These are phyloP conservation scores for Craniophora ligustri DNA, from an alignment of 2,888 invertebrate species.

Conservation along the genomic window DNA sequence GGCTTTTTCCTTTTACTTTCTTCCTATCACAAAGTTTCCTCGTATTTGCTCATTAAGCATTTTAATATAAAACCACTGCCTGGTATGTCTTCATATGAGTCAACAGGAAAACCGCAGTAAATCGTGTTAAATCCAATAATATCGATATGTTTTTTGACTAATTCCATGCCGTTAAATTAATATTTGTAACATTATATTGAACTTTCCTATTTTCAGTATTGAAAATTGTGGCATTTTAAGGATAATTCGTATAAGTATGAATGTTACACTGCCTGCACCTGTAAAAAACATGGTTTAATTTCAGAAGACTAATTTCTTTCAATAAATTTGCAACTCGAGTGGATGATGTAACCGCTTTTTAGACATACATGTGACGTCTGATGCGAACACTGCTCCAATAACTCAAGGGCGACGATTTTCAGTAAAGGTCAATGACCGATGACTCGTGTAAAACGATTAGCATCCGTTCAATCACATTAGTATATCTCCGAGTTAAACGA, in stretches of 20 bases:
- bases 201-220: too few relatives aligned
- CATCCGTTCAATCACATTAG: constrained; percentile 14
- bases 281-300: neutral
- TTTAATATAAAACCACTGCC: neutral
- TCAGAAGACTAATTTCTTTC: constrained; percentile 7
- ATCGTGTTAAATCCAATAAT: neutral
- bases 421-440: constrained; percentile 26
- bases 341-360: constrained; percentile 41
- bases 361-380: constrained; percentile 15
- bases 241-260: too few relatives aligned
- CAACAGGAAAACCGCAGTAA: constrained; percentile 14
- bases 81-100: constrained; percentile 19
- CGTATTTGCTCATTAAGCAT: too few relatives aligned
- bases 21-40: neutral
- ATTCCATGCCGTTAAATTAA: too few relatives aligned
- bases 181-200: too few relatives aligned
- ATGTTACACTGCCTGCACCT: neutral
- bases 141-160: neutral
- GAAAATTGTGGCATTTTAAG: too few relatives aligned
- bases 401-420: constrained; percentile 41
- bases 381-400: constrained; percentile 23
- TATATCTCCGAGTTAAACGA: constrained; percentile 1
- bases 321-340: constrained; percentile 36
- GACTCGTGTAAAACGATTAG: constrained; percentile 29
- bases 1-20: neutral